Evolutionary conservation across 2,888 invertebrate genomes (phyloP).

Genomic region (Drosophila prostipennis): DNA sequence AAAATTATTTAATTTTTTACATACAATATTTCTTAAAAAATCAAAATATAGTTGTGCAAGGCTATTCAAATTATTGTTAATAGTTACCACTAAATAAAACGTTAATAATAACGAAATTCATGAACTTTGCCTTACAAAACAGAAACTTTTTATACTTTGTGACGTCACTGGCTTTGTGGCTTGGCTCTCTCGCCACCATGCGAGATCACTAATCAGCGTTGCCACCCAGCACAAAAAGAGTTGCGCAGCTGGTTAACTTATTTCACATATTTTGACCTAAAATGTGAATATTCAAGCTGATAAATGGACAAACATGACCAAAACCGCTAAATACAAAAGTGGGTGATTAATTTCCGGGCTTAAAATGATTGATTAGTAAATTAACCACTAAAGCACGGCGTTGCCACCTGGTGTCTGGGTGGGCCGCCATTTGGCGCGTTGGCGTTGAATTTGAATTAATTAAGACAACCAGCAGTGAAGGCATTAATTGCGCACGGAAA

Average conservation of each 20-base stretch:
- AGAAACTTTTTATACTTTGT: neutral
- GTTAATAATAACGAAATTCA: accelerated
- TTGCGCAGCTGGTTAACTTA: conserved; percentile 57
- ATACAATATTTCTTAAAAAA: neutral
- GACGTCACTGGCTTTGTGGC: conserved; percentile 22
- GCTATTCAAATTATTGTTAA: no score
- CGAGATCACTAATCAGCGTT: conserved; percentile 51
- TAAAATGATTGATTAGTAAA: neutral
- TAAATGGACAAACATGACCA: conserved; percentile 7
- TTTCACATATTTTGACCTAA: conserved; percentile 35
- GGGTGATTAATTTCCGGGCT: neutral
- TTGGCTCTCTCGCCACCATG: neutral
- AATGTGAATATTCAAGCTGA: neutral
- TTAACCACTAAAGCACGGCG: conserved; percentile 11
- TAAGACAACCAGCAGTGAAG: conserved; percentile 22
- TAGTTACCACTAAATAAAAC: no score
- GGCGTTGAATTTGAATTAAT: conserved; percentile 70
- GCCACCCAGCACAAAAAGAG: conserved; percentile 43
- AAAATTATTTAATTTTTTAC: neutral
- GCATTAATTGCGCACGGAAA: conserved; percentile 72
- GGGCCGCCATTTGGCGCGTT: conserved; percentile 65
- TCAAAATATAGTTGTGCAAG: accelerated
- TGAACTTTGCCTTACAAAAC: neutral
- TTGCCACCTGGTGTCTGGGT: conserved; percentile 28
- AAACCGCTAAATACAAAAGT: conserved; percentile 34